Base-by-base conservation (phyloP, 2,797 vertebrate genomes). In the Crax fasciolata region DNA sequence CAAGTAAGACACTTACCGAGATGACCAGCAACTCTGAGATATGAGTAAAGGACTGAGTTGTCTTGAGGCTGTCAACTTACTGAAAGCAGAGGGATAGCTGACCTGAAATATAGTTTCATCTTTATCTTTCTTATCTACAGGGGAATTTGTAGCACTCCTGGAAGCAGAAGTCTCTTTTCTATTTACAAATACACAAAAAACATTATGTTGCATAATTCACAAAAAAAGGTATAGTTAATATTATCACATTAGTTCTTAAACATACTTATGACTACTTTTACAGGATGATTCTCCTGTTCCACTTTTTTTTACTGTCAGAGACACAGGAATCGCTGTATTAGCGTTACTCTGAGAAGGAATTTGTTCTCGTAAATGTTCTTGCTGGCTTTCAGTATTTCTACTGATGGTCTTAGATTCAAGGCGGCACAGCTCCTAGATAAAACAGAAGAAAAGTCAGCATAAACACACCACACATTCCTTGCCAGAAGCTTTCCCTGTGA, bases 11-110 rank as follows among this genome's bases (percentile, higher is more conserved):
- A 77, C 96, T 98, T 92, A 99, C 99, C 99, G 98, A 61, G 99
- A 99, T 38, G 99, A 99, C 99, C 99, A 99, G 51, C 98, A 99
- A 65, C 99, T 98, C 88, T 99, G 99, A 89, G 99, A 98, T 32
- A 98, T 51, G 35, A 98, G 93, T 52, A 98, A 91, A 48, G 99
- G 99, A 92, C 99, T 99, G 89, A 98, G 98, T 39, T 98, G 99
- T 88, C 98, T 98, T 80, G 99, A 98, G 48, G 98, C 97, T 7
- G 98, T 98, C 94, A 99, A 65, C 94, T 99, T 99, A 98, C 98
- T 99, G 96, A 99, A 99, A 91, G 99, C 99, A 28, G 99, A 99
- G 1, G 99, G 99, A 10, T 98, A 99, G 98, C 99, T 99, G 85
- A 99, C 98, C 95, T 99, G 99, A 97, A 99, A 99, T 9, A 94